Evolutionary conservation across 1,140 invertebrate genomes (phyloP), one percentile per base, ranked within the genome.

Genomic region (Pseudomyrmex gracilis): DNA sequence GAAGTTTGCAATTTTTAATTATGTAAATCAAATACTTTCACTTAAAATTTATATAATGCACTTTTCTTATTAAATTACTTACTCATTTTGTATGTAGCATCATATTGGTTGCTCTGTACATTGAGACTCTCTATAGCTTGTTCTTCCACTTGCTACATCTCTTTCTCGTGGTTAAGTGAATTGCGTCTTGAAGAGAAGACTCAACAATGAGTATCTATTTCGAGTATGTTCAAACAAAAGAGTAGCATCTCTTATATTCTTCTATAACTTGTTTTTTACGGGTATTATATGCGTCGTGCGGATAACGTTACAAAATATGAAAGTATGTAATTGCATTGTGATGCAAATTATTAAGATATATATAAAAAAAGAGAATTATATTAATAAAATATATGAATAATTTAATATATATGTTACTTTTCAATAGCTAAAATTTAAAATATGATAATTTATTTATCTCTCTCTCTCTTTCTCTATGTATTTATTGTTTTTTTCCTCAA

Each of bases 201-300:
- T 67, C 49, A 24, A 77, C 73, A 77, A 77, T 67, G 17, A 63
- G 49, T 77, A 77, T 77, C 47, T 63, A 77, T 77, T 77, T 67
- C 73, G 49, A 45, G 12, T 77, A 34, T 34, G 24, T 45, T 77
- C 61, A 77, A 76, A 67, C 66, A 67, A 67, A 55, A 74, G 66
- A 47, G 84, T 74, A 83, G 78, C 73, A 58, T 34, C 34, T 86
- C 64, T 86, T 71, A 73, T 73, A 66, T 57, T 76, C 15, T 43
- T 71, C 43, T 61, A 10, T 47, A 45, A 15, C 67, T 84, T 10
- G 10, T 2, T 86, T 86, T 86, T 84, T 15, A 53, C 22, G n/a
- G 49, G 15, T 64, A 43, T 76, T 66, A 43, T 12, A 7, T 24
- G 58, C 12, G n/a, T 34, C 12, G 24, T 55, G 20, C n/a, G 3